These are phyloP conservation scores for Brienomyrus brachyistius DNA, from an alignment of 2,113 vertebrate species.

Conservation along the genomic window DNA sequence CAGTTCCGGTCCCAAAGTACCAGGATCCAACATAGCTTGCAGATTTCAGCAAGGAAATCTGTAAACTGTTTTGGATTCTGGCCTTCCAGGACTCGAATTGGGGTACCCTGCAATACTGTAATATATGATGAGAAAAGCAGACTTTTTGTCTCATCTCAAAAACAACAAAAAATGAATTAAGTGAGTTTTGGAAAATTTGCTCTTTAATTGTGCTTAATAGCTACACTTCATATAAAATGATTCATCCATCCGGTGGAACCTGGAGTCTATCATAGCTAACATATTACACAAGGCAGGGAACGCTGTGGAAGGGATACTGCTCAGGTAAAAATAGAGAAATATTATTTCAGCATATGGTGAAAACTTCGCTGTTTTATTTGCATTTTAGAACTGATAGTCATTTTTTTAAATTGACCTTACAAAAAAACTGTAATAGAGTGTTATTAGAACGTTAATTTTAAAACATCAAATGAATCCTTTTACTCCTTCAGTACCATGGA, in stretches of 20 bases:
- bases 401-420: neutral
- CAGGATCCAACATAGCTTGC: too few relatives aligned
- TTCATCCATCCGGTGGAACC: neutral
- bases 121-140: neutral
- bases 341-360: neutral
- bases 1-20: too few relatives aligned
- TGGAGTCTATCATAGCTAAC: neutral
- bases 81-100: too few relatives aligned
- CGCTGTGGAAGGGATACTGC: neutral
- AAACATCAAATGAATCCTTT: neutral
- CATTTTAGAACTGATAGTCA: neutral
- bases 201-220: neutral
- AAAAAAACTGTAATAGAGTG: neutral
- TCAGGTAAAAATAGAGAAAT: neutral
- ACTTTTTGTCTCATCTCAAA: neutral
- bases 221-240: neutral
- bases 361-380: too few relatives aligned
- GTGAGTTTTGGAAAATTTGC: neutral
- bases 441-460: neutral
- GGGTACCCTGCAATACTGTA: neutral
- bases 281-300: neutral
- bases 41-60: neutral
- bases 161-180: neutral
- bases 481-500: constrained; percentile 17
- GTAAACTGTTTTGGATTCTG: too few relatives aligned